phyloP scores from a whole-genome alignment of 2,888 invertebrate genomes.

The Zelleria hepariella region DNA sequence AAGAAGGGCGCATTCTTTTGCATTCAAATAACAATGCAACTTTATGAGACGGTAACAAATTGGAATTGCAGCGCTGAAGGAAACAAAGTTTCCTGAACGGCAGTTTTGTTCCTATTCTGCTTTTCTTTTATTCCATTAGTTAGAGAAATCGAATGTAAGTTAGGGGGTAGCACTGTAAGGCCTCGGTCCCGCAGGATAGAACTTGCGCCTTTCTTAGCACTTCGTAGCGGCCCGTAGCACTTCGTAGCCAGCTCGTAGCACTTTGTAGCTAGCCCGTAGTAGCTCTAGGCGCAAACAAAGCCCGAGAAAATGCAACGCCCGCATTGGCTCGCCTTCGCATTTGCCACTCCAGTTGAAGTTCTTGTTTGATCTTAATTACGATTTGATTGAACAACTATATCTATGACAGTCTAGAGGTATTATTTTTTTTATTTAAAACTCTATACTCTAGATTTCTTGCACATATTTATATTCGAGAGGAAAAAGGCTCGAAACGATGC shows the following conservation, averaged over 20 bases:
- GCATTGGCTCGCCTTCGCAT: neutral
- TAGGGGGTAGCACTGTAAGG: conserved; percentile 20
- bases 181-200: neutral
- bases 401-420: neutral
- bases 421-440: too few species aligned
- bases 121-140: conserved; percentile 32
- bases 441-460: neutral
- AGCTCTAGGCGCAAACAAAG: neutral
- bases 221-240: neutral
- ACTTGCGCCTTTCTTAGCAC: neutral
- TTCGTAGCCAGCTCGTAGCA: neutral
- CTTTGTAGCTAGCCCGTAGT: neutral
- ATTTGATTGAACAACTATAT: neutral
- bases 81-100: conserved; percentile 1
- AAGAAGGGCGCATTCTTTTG: neutral
- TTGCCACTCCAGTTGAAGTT: neutral
- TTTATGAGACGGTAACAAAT: neutral
- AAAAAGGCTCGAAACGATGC: neutral
- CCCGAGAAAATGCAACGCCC: neutral
- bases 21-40: neutral
- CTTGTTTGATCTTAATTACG: neutral
- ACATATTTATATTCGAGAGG: neutral
- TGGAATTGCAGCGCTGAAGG: neutral
- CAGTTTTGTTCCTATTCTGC: conserved; percentile 18
- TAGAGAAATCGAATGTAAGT: conserved; percentile 42